These are phyloP conservation scores for Borostomias antarcticus DNA, from an alignment of 2,797 vertebrate genomes.

Conservation along the genomic window DNA sequence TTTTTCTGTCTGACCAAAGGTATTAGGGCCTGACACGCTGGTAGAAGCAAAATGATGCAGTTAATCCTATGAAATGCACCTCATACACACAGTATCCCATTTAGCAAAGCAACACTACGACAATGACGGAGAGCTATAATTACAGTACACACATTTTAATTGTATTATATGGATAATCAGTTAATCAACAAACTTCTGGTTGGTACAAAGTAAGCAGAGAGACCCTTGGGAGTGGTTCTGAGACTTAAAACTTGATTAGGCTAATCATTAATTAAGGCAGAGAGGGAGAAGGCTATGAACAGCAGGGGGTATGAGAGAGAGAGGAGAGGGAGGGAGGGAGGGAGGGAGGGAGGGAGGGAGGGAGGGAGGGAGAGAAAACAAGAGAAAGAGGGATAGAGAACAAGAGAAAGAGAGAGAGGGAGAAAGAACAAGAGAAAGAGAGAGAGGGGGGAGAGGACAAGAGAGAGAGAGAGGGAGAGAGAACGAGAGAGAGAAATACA, in stretches of 20 bases:
- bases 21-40: not conserved
- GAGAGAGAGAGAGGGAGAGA: not conserved
- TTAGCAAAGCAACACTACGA: conserved; percentile 44
- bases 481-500: too few relatives aligned
- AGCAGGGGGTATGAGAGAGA: not conserved
- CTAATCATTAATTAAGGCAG: conserved; percentile 1
- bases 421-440: not conserved
- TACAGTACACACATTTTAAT: conserved; percentile 32
- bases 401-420: not conserved
- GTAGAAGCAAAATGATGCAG: not conserved
- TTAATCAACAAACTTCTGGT: conserved; percentile 42
- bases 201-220: conserved; percentile 31
- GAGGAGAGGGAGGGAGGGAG: too few relatives aligned
- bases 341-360: not conserved
- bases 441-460: conserved; percentile 5
- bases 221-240: conserved; percentile 15
- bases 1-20: not conserved
- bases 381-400: not conserved
- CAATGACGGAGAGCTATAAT: conserved; percentile 32
- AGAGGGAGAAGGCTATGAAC: not conserved
- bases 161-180: conserved; percentile 42
- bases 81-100: conserved; percentile 24
- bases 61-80: not conserved
- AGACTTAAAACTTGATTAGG: conserved; percentile 6
- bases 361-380: not conserved